A percentile compares a stretch with the other conserved stretches of the same genome.
Evolutionary conservation across 1,140 invertebrate genomes (phyloP).

Genomic region (Grapholita molesta): DNA sequence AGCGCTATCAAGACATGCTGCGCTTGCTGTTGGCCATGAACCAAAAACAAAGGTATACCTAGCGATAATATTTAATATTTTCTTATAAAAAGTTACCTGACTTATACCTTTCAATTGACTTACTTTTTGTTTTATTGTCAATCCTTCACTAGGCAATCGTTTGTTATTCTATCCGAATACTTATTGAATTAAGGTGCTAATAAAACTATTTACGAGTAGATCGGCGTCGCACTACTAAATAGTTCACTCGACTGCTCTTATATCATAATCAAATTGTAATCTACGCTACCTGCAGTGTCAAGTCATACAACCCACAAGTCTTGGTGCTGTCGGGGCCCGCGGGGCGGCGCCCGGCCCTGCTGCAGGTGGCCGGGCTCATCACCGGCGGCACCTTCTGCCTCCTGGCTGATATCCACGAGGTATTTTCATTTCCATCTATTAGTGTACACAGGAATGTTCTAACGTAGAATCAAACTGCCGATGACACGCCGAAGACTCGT

Average conservation of each 20-base stretch:
- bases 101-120: too few relatives aligned
- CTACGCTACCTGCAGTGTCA: not conserved
- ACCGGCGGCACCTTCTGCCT: slow-evolving; percentile 93
- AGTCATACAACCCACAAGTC: slow-evolving; percentile 92
- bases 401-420: slow-evolving; percentile 89
- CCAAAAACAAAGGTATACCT: slow-evolving; percentile 90
- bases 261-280: not conserved
- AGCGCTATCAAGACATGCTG: slow-evolving; percentile 83
- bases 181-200: too few relatives aligned
- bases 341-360: slow-evolving; percentile 85
- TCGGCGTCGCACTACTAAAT: too few relatives aligned
- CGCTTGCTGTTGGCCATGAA: slow-evolving; percentile 89
- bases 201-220: too few relatives aligned
- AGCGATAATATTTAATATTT: not conserved
- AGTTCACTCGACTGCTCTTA: too few relatives aligned
- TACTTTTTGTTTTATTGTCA: too few relatives aligned
- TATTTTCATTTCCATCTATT: slow-evolving; percentile 58
- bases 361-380: slow-evolving; percentile 93
- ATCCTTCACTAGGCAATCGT: too few relatives aligned
- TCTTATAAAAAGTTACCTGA: too few relatives aligned
- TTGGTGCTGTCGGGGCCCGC: slow-evolving; percentile 91
- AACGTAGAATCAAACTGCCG: too few relatives aligned
- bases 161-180: too few relatives aligned
- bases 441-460: too few relatives aligned
- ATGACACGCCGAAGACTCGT: too few relatives aligned